A percentile compares a stretch with the other conserved stretches of the same genome.
Evolutionary conservation across 2,113 vertebrate genomes (phyloP).

Genomic region (Sebastes fasciatus): DNA sequence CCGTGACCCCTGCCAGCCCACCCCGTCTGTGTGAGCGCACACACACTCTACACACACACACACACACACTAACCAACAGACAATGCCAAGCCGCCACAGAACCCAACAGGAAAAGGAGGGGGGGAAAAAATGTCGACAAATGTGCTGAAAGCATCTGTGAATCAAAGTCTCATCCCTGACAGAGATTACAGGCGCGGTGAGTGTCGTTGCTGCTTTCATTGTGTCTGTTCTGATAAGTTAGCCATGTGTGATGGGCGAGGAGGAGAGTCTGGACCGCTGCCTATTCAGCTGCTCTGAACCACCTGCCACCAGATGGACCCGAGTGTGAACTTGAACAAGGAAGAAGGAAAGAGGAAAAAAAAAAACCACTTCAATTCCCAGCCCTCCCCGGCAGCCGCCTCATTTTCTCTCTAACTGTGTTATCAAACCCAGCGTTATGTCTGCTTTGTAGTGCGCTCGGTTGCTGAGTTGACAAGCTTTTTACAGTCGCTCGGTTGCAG

Average conservation of each 20-base stretch:
- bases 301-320: constrained; percentile 69
- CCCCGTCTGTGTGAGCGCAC: constrained; percentile 78
- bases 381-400: constrained; percentile 1
- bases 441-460: not conserved
- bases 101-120: constrained; percentile 47
- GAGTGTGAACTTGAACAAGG: constrained; percentile 67
- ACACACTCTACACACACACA: constrained; percentile 69
- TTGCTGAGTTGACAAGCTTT: constrained; percentile 22
- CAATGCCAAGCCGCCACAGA: constrained; percentile 58
- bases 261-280: constrained; percentile 62
- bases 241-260: constrained; percentile 77
- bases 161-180: constrained; percentile 83
- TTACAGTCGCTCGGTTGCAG: not conserved
- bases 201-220: constrained; percentile 63
- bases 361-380: constrained; percentile 48
- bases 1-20: constrained; percentile 84
- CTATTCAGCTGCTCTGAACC: constrained; percentile 74
- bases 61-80: constrained; percentile 58
- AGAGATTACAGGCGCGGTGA: constrained; percentile 80
- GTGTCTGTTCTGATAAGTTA: constrained; percentile 80
- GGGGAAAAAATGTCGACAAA: constrained; percentile 45
- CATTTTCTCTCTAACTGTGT: constrained; percentile 48
- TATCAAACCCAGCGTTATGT: constrained; percentile 30
- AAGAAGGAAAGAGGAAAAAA: not conserved
- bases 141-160: constrained; percentile 74